Percentiles rank a stretch among this genome's conserved stretches.
phyloP scores from a whole-genome alignment of 2,797 vertebrate species.

The Rhyacichthys aspro region DNA sequence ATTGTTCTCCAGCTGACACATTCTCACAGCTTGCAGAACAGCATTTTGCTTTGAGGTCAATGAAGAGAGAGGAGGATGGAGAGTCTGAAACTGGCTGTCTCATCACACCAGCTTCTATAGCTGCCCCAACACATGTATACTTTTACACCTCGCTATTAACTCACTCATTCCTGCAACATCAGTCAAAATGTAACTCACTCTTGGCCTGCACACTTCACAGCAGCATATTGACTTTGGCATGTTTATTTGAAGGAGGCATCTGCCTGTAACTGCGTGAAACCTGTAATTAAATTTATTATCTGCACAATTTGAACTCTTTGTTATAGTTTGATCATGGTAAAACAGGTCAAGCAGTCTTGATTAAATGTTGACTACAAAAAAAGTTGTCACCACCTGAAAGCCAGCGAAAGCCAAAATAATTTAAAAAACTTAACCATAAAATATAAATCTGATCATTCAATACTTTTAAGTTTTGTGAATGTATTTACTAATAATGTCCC shows the following conservation, averaged over 20 bases:
- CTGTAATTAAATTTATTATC: slow-evolving; percentile 31
- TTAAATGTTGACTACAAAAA: neutral
- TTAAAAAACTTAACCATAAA: neutral
- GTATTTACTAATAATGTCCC: slow-evolving; percentile 10
- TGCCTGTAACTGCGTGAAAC: neutral
- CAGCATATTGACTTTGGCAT: slow-evolving; percentile 36
- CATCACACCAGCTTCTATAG: slow-evolving; percentile 39
- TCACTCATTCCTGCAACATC: slow-evolving; percentile 44
- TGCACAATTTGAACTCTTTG: neutral
- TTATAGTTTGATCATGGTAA: neutral
- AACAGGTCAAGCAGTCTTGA: neutral
- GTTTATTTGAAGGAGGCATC: slow-evolving; percentile 9
- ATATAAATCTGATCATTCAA: neutral
- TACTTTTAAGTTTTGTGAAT: neutral
- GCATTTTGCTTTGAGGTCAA: slow-evolving; percentile 31
- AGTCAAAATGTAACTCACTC: slow-evolving; percentile 49
- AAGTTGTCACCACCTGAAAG: neutral
- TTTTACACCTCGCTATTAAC: slow-evolving; percentile 34
- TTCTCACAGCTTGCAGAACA: slow-evolving; percentile 28
- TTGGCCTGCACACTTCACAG: slow-evolving; percentile 51
- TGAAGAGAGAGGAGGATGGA: slow-evolving; percentile 31
- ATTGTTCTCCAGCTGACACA: slow-evolving; percentile 31
- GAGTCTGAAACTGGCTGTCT: slow-evolving; percentile 42
- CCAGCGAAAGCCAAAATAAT: too few species aligned
- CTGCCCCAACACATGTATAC: slow-evolving; percentile 40